Evolutionary conservation across 2,113 vertebrate genomes (phyloP).

Genomic region (Phocoena phocoena): DNA sequence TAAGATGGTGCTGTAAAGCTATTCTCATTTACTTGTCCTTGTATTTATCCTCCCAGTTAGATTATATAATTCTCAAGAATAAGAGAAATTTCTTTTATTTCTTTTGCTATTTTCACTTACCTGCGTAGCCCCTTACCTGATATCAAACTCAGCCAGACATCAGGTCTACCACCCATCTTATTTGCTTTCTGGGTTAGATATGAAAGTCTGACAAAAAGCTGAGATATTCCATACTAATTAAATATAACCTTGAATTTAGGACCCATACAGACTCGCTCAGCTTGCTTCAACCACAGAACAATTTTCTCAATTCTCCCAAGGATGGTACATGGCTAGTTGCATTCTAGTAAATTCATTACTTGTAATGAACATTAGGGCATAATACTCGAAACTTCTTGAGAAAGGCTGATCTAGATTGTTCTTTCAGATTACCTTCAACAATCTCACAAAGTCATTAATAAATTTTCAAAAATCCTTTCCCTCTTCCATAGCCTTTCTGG

Average conservation of each 20-base stretch:
- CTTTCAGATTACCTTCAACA: conserved; percentile 20
- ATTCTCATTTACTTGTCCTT: conserved; percentile 26
- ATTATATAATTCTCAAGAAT: conserved; percentile 18
- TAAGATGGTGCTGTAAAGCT: conserved; percentile 43
- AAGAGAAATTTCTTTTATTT: conserved; percentile 47
- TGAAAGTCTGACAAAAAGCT: conserved; percentile 48
- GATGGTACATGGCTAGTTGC: not conserved
- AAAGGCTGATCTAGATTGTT: not conserved
- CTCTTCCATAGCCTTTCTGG: not conserved
- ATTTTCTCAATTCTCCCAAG: not conserved
- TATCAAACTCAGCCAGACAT: not conserved
- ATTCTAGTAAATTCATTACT: not conserved
- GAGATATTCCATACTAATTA: conserved; percentile 59
- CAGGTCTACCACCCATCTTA: not conserved
- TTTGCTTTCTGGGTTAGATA: conserved; percentile 49
- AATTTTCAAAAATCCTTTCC: not conserved
- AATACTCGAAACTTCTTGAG: not conserved
- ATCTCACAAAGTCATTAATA: conserved; percentile 33
- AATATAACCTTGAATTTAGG: conserved; percentile 62
- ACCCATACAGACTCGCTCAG: not conserved
- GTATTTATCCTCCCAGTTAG: conserved; percentile 62
- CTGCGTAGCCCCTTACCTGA: not conserved
- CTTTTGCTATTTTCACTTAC: conserved; percentile 33
- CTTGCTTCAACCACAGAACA: not conserved
- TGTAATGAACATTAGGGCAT: not conserved